A percentile compares a stretch with the other conserved stretches of the same genome.
Conservation (phyloP, 2,888 invertebrate genomes). For the Suillia variegata region DNA sequence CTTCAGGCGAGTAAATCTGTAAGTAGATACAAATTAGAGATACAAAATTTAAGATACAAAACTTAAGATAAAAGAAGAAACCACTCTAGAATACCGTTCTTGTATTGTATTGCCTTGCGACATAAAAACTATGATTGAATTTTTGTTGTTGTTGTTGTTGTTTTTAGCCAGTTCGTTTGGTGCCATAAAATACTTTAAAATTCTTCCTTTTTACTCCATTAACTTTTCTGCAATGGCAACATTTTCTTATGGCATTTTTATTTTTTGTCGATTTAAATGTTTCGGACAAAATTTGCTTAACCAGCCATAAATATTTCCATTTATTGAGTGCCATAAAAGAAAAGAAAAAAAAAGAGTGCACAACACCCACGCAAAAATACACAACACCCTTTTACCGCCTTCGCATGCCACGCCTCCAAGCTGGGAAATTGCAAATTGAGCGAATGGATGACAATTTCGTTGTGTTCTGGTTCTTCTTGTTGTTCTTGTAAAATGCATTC, state of each 20-base stretch:
- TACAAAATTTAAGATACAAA: no score
- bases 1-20: no score
- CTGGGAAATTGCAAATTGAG: conserved; percentile 51
- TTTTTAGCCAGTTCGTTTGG: no score
- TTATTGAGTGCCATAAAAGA: conserved; percentile 31
- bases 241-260: background rate
- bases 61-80: no score
- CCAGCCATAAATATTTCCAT: conserved; percentile 36
- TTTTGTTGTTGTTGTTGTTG: no score
- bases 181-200: no score
- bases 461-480: conserved; percentile 29
- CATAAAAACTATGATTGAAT: no score
- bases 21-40: no score
- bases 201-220: conserved; percentile 13
- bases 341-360: conserved; percentile 4
- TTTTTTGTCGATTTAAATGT: conserved; percentile 11
- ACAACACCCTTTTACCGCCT: background rate
- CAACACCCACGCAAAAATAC: background rate
- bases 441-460: conserved; percentile 58
- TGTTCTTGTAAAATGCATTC: conserved; percentile 41
- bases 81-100: no score
- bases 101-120: no score
- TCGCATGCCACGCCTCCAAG: background rate
- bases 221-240: background rate
- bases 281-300: conserved; percentile 39